These are phyloP conservation scores for Campopleginae sp. DNA, from an alignment of 2,888 invertebrate genomes.

Conservation along the genomic window DNA sequence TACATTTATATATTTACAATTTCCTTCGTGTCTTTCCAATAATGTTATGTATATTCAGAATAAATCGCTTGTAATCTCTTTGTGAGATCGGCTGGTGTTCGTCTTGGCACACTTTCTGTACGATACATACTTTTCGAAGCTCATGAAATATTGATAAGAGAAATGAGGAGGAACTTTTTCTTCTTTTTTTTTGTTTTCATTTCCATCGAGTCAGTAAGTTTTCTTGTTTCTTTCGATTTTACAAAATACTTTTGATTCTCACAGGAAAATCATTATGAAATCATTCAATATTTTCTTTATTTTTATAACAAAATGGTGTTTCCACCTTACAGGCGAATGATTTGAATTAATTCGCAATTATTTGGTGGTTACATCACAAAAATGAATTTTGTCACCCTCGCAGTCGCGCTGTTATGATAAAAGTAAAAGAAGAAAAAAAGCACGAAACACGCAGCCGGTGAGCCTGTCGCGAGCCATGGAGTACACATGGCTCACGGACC, in stretches of 20 bases:
- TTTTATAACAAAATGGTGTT: too few relatives aligned
- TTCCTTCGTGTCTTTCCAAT: conserved; percentile 35
- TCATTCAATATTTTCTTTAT: too few relatives aligned
- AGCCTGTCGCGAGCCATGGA: background rate
- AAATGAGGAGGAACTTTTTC: background rate
- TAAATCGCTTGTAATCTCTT: conserved; percentile 44
- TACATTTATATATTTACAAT: conserved; percentile 21
- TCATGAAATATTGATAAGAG: conserved; percentile 8
- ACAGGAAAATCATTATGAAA: background rate
- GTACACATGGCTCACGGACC: conserved; percentile 21
- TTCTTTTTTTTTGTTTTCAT: background rate
- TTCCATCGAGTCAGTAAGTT: background rate
- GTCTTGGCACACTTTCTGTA: conserved; percentile 2
- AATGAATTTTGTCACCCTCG: background rate
- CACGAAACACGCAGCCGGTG: conserved; percentile 21
- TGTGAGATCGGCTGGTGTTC: conserved; percentile 28
- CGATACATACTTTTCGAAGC: background rate
- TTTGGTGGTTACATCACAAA: background rate
- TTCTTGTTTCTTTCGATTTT: background rate
- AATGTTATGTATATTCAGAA: conserved; percentile 37
- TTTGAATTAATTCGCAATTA: too few relatives aligned
- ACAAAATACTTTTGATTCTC: background rate
- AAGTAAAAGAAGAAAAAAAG: conserved; percentile 12
- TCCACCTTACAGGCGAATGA: too few relatives aligned
- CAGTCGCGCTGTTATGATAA: background rate